Evolutionary conservation across 2,888 invertebrate species (phyloP).

Genomic region (Drosophila helvetica): DNA sequence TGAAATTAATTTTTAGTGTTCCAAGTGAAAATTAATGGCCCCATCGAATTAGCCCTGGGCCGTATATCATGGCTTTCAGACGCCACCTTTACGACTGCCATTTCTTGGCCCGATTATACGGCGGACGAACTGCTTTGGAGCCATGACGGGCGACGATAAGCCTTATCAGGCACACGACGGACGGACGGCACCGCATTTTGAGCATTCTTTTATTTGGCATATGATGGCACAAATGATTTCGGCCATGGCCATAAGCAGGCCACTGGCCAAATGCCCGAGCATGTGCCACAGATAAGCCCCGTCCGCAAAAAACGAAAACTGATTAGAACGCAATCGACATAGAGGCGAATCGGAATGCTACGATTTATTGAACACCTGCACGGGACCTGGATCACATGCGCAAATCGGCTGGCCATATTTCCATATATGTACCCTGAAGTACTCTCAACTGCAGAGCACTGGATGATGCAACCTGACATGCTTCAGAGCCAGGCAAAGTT

Average conservation of each 20-base stretch:
- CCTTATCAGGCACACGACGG: conserved; percentile 37
- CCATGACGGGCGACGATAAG: conserved; percentile 20
- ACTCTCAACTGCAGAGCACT: not conserved
- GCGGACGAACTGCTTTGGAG: conserved; percentile 6
- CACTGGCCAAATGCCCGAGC: conserved; percentile 1
- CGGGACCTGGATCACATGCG: conserved; percentile 41
- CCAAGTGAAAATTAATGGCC: conserved; percentile 32
- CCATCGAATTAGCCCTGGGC: not conserved
- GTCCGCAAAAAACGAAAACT: not conserved
- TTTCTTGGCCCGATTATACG: conserved; percentile 11
- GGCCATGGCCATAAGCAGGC: conserved; percentile 14
- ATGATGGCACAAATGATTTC: conserved; percentile 17
- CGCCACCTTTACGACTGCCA: conserved; percentile 17
- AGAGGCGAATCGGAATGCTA: conserved; percentile 17
- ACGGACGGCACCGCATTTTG: conserved; percentile 9
- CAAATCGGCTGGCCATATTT: conserved; percentile 20
- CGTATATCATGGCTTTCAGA: conserved; percentile 15
- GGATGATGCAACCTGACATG: conserved; percentile 15
- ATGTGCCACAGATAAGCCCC: conserved; percentile 35
- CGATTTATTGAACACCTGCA: conserved; percentile 45
- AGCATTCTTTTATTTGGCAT: conserved; percentile 19
- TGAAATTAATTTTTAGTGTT: conserved; percentile 26
- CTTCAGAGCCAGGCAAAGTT: conserved; percentile 12
- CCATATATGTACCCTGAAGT: not conserved
- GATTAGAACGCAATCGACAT: conserved; percentile 15